phyloP scores from a whole-genome alignment of 30 jellyfish, hydroid and myxozoan species.

The Catostylus mosaicus region DNA sequence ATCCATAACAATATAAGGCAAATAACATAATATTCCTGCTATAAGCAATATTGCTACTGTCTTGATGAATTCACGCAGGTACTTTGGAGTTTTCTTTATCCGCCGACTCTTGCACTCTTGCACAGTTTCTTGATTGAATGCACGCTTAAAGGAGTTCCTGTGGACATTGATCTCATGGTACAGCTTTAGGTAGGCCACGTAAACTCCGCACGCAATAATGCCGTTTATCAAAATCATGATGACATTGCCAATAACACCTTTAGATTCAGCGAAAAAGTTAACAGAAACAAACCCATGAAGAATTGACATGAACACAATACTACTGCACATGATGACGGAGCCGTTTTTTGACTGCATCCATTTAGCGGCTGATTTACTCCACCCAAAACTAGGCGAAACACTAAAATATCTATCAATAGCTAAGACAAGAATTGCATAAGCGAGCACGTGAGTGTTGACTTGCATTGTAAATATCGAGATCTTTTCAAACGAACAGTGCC shows the following conservation, averaged over 20 bases:
- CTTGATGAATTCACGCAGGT: slow-evolving; percentile 33
- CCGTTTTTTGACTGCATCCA: slow-evolving; percentile 27
- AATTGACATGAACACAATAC: slow-evolving; percentile 6
- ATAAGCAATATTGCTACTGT: slow-evolving; percentile 37
- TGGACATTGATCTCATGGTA: slow-evolving; percentile 25
- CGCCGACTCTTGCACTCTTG: not conserved
- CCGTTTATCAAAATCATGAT: slow-evolving; percentile 25
- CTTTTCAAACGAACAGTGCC: slow-evolving; percentile 17
- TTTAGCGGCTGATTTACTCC: not conserved
- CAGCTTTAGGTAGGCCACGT: slow-evolving; percentile 39
- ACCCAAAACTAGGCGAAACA: slow-evolving; percentile 7
- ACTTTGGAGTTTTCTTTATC: not conserved
- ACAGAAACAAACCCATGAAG: slow-evolving; percentile 55
- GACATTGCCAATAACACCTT: not conserved
- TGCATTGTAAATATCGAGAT: slow-evolving; percentile 19
- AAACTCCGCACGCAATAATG: slow-evolving; percentile 20
- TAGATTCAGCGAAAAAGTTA: slow-evolving; percentile 15
- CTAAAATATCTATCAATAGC: slow-evolving; percentile 54
- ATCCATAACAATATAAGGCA: slow-evolving; percentile 47
- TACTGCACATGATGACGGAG: not conserved
- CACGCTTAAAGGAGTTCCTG: slow-evolving; percentile 1
- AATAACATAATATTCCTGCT: slow-evolving; percentile 31
- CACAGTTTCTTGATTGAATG: not conserved
- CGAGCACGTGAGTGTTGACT: slow-evolving; percentile 20
- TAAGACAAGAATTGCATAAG: slow-evolving; percentile 16